phyloP scores from a whole-genome alignment of 2,888 invertebrate species.

The Caenorhabditis plicata region DNA sequence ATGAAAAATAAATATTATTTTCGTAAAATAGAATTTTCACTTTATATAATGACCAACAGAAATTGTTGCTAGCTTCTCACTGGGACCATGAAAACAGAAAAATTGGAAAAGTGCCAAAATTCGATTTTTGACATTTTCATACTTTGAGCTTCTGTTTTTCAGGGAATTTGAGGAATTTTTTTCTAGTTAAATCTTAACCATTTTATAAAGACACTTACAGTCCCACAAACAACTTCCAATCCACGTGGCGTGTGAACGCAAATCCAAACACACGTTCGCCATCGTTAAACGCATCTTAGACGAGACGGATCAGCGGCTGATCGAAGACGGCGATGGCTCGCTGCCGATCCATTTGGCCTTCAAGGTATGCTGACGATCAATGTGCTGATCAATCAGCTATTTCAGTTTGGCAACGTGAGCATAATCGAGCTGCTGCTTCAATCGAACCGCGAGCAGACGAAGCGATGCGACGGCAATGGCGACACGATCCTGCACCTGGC shows the following conservation, averaged over 20 bases:
- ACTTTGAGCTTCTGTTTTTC: too few relatives aligned
- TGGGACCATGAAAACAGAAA: too few relatives aligned
- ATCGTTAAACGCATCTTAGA: slow-evolving; percentile 83
- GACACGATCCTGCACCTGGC: slow-evolving; percentile 94
- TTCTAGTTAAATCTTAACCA: neutral
- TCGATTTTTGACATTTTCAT: too few relatives aligned
- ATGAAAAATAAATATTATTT: too few relatives aligned
- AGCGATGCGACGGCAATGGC: slow-evolving; percentile 72
- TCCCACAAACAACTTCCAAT: slow-evolving; percentile 89
- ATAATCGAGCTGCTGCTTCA: slow-evolving; percentile 90
- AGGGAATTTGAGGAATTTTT: neutral
- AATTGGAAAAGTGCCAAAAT: too few relatives aligned
- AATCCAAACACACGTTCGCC: slow-evolving; percentile 84
- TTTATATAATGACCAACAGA: too few relatives aligned
- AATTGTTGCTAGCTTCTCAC: too few relatives aligned
- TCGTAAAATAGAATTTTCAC: too few relatives aligned
- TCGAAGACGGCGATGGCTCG: slow-evolving; percentile 50
- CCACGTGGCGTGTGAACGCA: slow-evolving; percentile 89
- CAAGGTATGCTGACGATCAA: slow-evolving; percentile 9
- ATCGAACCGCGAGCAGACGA: slow-evolving; percentile 84
- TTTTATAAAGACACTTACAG: slow-evolving; percentile 71
- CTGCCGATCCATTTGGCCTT: slow-evolving; percentile 61
- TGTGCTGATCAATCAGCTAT: neutral
- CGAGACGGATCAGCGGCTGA: slow-evolving; percentile 85
- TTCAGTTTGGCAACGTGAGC: slow-evolving; percentile 84